A percentile compares a stretch with the other conserved stretches of the same genome.
phyloP scores from a whole-genome alignment of 2,113 vertebrate genomes.

The Turdus rufiventris region DNA sequence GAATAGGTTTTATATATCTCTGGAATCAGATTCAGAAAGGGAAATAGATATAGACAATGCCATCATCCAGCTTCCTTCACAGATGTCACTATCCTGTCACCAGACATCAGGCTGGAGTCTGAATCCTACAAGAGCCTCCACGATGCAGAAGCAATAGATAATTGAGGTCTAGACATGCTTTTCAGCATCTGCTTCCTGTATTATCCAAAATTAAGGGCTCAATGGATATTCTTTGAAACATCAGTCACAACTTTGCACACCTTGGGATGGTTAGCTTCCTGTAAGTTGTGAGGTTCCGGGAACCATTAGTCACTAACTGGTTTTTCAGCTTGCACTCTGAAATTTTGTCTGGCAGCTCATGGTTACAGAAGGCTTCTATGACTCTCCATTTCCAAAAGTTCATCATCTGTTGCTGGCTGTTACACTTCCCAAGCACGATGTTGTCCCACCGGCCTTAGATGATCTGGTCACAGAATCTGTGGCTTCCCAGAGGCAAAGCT shows the following conservation, averaged over 20 bases:
- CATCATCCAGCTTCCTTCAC: neutral
- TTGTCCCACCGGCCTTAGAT: neutral
- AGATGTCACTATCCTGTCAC: neutral
- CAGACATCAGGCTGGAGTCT: neutral
- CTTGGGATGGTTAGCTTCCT: neutral
- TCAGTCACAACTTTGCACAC: neutral
- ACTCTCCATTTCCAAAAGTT: neutral
- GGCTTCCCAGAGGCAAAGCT: neutral
- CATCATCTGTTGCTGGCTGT: neutral
- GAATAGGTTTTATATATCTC: neutral
- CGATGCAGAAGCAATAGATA: neutral
- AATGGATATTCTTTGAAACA: neutral
- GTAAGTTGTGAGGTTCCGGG: neutral
- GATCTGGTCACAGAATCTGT: neutral
- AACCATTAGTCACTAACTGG: neutral
- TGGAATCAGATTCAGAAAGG: neutral
- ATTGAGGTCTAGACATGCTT: neutral
- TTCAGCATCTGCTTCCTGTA: neutral
- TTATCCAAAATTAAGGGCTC: neutral
- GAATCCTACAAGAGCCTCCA: neutral
- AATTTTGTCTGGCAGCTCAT: neutral
- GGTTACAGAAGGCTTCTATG: neutral
- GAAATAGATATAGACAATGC: neutral
- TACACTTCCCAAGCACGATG: neutral
- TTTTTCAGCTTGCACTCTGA: neutral